These are phyloP conservation scores for Hippocampus zosterae DNA, from an alignment of 2,113 vertebrate genomes.

Conservation along the genomic window DNA sequence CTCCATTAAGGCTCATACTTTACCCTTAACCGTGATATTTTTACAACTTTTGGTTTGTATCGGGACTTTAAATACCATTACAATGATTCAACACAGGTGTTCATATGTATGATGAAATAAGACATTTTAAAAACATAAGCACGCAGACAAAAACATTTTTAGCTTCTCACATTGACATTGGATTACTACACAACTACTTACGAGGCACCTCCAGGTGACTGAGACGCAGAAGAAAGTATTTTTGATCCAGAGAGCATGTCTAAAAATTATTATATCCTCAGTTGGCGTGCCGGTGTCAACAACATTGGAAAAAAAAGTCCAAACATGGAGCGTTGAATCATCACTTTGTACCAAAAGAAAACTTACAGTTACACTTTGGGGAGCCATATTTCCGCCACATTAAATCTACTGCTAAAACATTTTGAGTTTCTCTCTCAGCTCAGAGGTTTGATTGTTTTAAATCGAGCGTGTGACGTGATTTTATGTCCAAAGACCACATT, in stretches of 20 bases:
- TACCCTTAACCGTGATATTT: no score
- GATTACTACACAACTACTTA: neutral
- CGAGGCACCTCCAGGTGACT: constrained; percentile 1
- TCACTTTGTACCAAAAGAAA: constrained; percentile 18
- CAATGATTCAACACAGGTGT: neutral
- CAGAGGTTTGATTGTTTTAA: neutral
- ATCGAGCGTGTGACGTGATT: neutral
- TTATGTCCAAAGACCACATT: neutral
- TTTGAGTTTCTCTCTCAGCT: constrained; percentile 3
- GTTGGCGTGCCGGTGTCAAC: constrained; percentile 22
- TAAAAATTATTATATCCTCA: constrained; percentile 32
- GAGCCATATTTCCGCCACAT: constrained; percentile 8
- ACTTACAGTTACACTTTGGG: neutral
- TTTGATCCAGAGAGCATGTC: constrained; percentile 30
- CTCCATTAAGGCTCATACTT: no score
- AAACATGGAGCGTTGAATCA: constrained; percentile 12
- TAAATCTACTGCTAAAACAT: constrained; percentile 2
- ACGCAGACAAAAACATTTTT: neutral
- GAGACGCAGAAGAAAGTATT: constrained; percentile 14
- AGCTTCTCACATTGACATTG: neutral
- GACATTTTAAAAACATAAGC: neutral
- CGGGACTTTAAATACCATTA: neutral
- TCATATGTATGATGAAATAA: neutral
- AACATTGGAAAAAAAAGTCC: constrained; percentile 18
- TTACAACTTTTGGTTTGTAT: no score